Conservation (phyloP, 2,113 vertebrate species). For the Stigmatopora argus region DNA sequence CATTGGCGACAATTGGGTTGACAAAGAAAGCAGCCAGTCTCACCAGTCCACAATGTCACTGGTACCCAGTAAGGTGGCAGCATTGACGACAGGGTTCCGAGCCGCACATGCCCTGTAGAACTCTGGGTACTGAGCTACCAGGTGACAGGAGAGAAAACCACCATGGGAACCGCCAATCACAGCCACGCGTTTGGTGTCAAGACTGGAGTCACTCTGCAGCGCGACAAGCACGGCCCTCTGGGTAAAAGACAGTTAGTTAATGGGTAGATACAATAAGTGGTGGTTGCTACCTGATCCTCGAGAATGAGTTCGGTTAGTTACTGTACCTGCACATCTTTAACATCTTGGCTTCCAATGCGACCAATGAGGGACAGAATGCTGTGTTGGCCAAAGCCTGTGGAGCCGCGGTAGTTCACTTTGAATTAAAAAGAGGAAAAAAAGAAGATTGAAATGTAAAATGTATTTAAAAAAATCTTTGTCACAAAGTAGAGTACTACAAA, state of each 20-base stretch:
- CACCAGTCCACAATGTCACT: conserved; percentile 83
- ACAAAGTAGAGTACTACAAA: background rate
- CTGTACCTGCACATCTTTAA: conserved; percentile 79
- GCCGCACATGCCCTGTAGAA: conserved; percentile 74
- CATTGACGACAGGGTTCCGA: conserved; percentile 78
- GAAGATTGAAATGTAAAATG: background rate
- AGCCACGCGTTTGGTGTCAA: conserved; percentile 67
- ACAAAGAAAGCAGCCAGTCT: conserved; percentile 22
- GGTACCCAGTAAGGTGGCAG: conserved; percentile 74
- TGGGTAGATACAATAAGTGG: too few relatives aligned
- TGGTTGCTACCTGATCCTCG: too few relatives aligned
- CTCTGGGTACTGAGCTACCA: conserved; percentile 72
- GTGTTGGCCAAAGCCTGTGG: conserved; percentile 80
- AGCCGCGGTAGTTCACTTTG: conserved; percentile 81
- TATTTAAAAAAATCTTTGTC: background rate
- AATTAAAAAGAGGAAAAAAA: conserved; percentile 2
- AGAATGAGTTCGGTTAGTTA: too few relatives aligned
- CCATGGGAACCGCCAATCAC: conserved; percentile 80
- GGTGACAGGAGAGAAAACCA: conserved; percentile 79
- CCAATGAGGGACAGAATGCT: conserved; percentile 75
- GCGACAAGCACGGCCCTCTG: conserved; percentile 65
- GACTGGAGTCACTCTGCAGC: conserved; percentile 48
- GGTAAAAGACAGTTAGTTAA: background rate
- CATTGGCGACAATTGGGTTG: background rate
- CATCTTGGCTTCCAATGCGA: conserved; percentile 76